Evolutionary conservation across 1,140 invertebrate genomes (phyloP).

Genomic region (Campodea augens): DNA sequence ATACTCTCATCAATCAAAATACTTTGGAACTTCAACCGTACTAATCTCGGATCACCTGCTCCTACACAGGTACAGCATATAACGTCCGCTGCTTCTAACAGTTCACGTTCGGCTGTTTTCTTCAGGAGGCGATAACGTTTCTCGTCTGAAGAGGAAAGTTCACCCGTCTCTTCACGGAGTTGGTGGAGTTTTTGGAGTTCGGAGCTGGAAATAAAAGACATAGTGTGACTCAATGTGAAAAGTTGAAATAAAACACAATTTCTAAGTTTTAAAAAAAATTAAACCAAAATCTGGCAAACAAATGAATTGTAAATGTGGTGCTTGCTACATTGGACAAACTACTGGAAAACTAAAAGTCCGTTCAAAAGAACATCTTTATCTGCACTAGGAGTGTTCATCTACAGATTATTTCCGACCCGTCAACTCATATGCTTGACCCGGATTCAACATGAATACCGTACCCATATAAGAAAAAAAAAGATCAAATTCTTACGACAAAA

Average conservation of each 20-base stretch:
- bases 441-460: too few relatives aligned
- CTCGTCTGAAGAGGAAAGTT: slow-evolving; percentile 82
- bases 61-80: slow-evolving; percentile 98
- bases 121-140: slow-evolving; percentile 83
- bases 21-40: slow-evolving; percentile 83
- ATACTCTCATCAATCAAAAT: slow-evolving; percentile 96
- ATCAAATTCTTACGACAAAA: too few relatives aligned
- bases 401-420: too few relatives aligned
- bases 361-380: too few relatives aligned
- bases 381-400: too few relatives aligned
- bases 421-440: too few relatives aligned
- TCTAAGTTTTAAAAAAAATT: slow-evolving; percentile 1
- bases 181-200: slow-evolving; percentile 92
- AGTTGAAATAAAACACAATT: not conserved
- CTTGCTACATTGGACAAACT: too few relatives aligned
- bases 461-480: too few relatives aligned
- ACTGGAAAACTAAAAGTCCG: too few relatives aligned
- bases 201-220: slow-evolving; percentile 28
- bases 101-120: slow-evolving; percentile 74
- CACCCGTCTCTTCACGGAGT: slow-evolving; percentile 92
- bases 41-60: slow-evolving; percentile 83
- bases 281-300: too few relatives aligned
- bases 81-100: slow-evolving; percentile 90
- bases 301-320: too few relatives aligned
- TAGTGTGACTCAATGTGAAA: not conserved